Base-by-base conservation (phyloP, 1,140 invertebrate genomes). In the Penaeus vannamei region DNA sequence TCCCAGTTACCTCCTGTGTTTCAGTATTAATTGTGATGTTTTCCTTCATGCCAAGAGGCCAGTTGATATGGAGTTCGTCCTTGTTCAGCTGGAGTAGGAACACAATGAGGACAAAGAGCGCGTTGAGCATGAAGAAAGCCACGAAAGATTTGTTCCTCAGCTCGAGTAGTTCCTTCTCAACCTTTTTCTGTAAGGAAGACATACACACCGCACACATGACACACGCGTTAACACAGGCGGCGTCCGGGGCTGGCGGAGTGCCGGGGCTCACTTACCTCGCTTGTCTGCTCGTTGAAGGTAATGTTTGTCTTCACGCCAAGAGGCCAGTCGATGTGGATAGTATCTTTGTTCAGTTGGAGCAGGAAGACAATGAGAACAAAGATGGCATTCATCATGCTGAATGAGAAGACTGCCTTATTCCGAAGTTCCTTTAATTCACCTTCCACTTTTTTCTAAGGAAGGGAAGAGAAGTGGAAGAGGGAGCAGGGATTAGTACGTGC, bases 91-190 rank as follows among this genome's bases (percentile, higher is more conserved):
- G 98, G 92, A 99, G 96, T 94, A 99, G 96, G 94, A 99, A 98
- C 92, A 99, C 98, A 94, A 99, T 97, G 94, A 99, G 96, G 93
- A 99, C 97, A 95, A 99, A 99, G 92, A 99, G 96, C 93, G 98
- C 97, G 95, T 99, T 99, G 94, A 99, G 96, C 97, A 99, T 99
- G 94, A 99, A 97, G 96, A 99, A 99, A 92, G 97, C 97, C 94
- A 99, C 99, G 89, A 98, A 97, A 92, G 97, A 97, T 94, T 98
- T 98, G 95, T 99, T 99, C 92, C 98, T 95, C 92, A 99, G 95
- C 92, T 98, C 97, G 93, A 96, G 96, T 93, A 99, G 95, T 93
- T 98, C 98, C 92, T 94, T 94, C 92, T 96, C 96, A 92, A 98
- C 96, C 92, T 97, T 95, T 93, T 95, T 96, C 96, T 98, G 95